Percentiles rank a stretch among this genome's conserved stretches.
These are phyloP conservation scores for Montifringilla adamsi DNA, from an alignment of 2,113 vertebrate species.

Conservation along the genomic window DNA sequence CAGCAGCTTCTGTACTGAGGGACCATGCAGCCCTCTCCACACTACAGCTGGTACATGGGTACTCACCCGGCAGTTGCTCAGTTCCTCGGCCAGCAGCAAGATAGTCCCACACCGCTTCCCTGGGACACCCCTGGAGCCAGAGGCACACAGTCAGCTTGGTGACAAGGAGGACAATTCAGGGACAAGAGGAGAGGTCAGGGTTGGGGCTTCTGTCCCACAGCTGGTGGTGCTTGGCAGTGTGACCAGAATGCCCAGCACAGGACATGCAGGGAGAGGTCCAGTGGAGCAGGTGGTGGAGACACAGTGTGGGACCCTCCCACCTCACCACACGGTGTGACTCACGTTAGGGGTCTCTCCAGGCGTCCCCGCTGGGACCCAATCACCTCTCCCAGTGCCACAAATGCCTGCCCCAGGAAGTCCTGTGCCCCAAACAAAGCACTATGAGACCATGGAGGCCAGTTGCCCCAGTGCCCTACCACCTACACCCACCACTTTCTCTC, in stretches of 20 bases:
- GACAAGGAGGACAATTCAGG: neutral
- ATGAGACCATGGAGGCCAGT: neutral
- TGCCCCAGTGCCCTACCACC: neutral
- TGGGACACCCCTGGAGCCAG: slow-evolving; percentile 75
- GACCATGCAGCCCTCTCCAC: neutral
- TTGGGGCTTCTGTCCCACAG: neutral
- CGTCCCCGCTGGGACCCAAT: slow-evolving; percentile 82
- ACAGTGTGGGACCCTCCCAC: neutral
- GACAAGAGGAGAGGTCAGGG: neutral
- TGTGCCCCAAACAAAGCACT: neutral
- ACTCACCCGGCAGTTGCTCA: slow-evolving; percentile 85
- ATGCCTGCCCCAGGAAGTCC: slow-evolving; percentile 82
- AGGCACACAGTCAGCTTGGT: neutral
- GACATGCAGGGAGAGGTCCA: neutral
- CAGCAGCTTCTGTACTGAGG: fast-evolving
- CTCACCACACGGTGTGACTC: slow-evolving; percentile 16
- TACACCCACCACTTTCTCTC: neutral
- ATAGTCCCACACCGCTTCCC: slow-evolving; percentile 84
- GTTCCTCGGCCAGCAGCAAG: slow-evolving; percentile 79
- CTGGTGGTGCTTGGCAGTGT: neutral
- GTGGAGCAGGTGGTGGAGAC: neutral
- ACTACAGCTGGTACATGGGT: fast-evolving
- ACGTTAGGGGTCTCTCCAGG: slow-evolving; percentile 77
- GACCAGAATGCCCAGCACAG: neutral
- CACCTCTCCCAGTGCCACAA: slow-evolving; percentile 80